Evolutionary conservation across 2,797 vertebrate genomes (phyloP).

Genomic region (Cirrhinus molitorella): DNA sequence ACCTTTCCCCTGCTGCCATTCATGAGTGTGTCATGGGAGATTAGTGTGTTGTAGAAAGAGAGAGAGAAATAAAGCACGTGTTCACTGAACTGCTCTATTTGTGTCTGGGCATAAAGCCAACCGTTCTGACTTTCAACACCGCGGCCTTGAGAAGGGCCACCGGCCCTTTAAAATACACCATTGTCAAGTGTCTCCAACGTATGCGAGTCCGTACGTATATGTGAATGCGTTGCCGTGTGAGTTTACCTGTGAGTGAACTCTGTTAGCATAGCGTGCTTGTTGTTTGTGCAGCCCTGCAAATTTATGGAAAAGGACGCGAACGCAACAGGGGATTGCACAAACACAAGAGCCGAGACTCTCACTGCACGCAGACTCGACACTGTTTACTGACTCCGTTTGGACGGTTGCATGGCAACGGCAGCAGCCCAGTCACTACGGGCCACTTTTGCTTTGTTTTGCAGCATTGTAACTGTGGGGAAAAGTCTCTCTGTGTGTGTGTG

Average conservation of each 20-base stretch:
- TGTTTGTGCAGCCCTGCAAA: conserved; percentile 51
- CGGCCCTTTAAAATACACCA: conserved; percentile 53
- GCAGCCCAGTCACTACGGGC: conserved; percentile 58
- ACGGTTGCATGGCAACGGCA: conserved; percentile 59
- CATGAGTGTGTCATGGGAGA: conserved; percentile 57
- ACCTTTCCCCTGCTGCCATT: conserved; percentile 59
- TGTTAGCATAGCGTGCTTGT: conserved; percentile 44
- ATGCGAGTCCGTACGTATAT: not conserved
- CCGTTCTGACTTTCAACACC: conserved; percentile 46
- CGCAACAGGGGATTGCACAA: conserved; percentile 62
- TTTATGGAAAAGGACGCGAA: conserved; percentile 48
- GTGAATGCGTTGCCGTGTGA: conserved; percentile 5
- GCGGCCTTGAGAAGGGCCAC: conserved; percentile 42
- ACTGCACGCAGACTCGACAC: conserved; percentile 41
- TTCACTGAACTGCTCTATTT: conserved; percentile 58
- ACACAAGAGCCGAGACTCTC: conserved; percentile 52
- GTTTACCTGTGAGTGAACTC: conserved; percentile 41
- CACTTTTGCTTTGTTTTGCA: conserved; percentile 52
- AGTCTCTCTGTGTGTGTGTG: conserved; percentile 39
- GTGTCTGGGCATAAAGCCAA: conserved; percentile 56
- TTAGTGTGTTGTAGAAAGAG: conserved; percentile 34
- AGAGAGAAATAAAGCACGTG: conserved; percentile 56
- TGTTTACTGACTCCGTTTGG: conserved; percentile 61
- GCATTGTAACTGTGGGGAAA: conserved; percentile 54
- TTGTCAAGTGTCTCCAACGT: conserved; percentile 28